These are phyloP conservation scores for Bostrychus sinensis DNA, from an alignment of 2,113 vertebrate genomes.

Conservation along the genomic window DNA sequence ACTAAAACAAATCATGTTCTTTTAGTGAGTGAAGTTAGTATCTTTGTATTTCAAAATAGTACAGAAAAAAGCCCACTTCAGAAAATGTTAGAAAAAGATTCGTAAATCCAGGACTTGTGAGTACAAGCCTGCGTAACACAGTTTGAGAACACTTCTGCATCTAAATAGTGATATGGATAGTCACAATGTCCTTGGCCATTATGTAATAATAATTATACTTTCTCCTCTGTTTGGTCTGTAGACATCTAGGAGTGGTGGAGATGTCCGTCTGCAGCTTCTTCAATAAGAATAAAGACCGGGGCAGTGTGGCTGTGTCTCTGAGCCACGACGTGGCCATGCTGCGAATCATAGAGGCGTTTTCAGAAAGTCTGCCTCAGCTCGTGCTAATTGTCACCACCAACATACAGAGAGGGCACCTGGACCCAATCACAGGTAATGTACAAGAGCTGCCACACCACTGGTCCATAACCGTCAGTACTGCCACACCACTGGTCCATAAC, in stretches of 20 bases:
- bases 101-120: too few species aligned
- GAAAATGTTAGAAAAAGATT: too few species aligned
- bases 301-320: constrained; percentile 64
- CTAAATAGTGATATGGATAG: too few species aligned
- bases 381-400: constrained; percentile 80
- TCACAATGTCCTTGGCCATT: background rate
- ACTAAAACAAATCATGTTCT: too few species aligned
- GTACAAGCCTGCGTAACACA: too few species aligned
- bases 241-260: constrained; percentile 58
- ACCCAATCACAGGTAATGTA: constrained; percentile 61
- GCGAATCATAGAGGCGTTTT: constrained; percentile 86
- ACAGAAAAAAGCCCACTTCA: too few species aligned
- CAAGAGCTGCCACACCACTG: background rate
- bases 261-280: background rate
- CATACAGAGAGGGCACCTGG: constrained; percentile 61
- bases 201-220: background rate
- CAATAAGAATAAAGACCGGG: rapidly evolving
- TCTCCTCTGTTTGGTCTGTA: constrained; percentile 9
- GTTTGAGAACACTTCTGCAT: too few species aligned
- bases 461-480: too few species aligned
- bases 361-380: constrained; percentile 88
- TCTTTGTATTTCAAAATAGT: too few species aligned
- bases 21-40: too few species aligned
- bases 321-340: constrained; percentile 88
- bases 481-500: too few species aligned